Base-by-base conservation (phyloP, 1,140 invertebrate species). In the Mercenaria mercenaria region DNA sequence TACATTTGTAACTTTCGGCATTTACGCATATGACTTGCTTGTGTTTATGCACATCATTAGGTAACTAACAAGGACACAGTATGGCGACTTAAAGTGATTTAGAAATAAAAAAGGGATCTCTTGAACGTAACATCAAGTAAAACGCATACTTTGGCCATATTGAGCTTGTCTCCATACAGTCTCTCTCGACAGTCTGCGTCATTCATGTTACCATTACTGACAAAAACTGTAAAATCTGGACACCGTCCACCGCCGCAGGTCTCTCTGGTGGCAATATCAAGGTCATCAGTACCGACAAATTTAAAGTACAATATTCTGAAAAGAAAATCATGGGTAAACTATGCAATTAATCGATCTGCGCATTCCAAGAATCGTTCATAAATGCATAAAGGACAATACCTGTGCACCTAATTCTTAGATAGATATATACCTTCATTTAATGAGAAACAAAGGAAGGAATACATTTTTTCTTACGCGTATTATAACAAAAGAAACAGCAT, bases 301-400 rank as follows among this genome's bases (percentile, higher is more conserved):
- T 88, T 88, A 77, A 80, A 88, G 34, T 88, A 88, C 20, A 88
- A 4, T 77, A 88, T 81, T 15, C 86, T 88, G 59, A 18, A 88
- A 81, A 34, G 20, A 52, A 11, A 20, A 10, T n/a, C 32, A n/a
- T 11, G 23, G 23, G 10, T 10, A n/a, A 64, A 64, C 23, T 64
- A 34, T n/a, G n/a, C n/a, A n/a, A n/a, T n/a, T n/a, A n/a, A n/a
- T n/a, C n/a, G n/a, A n/a, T n/a, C n/a, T 56, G n/a, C 13, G 52
- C n/a, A 56, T 56, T 56, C n/a, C n/a, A 15, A 56, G 13, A 56
- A 56, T n/a, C 52, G n/a, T 56, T n/a, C 52, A 56, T n/a, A 56
- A 56, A 56, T n/a, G 52, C 52, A 56, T 15, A 56, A 15, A 13
- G n/a, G n/a, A 13, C 59, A 23, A 61, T n/a, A 61, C 23, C 1